Percentiles rank a stretch among this genome's conserved stretches.
phyloP scores from a whole-genome alignment of 2,113 vertebrate genomes.

The Argyrosomus japonicus region DNA sequence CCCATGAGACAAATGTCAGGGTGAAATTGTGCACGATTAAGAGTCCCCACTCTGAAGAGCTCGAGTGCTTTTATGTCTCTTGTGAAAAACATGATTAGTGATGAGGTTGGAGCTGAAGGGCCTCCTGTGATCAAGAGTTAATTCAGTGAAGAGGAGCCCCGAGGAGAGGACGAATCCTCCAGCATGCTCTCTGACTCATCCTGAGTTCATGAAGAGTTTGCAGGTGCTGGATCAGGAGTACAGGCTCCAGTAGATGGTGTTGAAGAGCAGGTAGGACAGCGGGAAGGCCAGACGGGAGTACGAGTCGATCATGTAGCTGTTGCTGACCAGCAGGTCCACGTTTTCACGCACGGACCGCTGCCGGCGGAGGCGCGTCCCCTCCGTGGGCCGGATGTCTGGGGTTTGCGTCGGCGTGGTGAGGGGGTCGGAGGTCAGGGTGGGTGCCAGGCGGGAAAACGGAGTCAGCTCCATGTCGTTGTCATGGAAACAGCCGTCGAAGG shows the following conservation, averaged over 20 bases:
- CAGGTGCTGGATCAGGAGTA: conserved; percentile 82
- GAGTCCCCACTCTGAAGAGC: background rate
- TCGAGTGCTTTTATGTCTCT: conserved; percentile 22
- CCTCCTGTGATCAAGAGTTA: background rate
- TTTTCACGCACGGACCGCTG: conserved; percentile 85
- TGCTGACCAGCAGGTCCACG: conserved; percentile 89
- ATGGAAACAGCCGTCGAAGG: conserved; percentile 91
- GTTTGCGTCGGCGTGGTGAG: conserved; percentile 35
- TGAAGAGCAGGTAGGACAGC: conserved; percentile 91
- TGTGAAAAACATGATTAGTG: background rate
- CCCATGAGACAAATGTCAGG: background rate
- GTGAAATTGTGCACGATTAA: background rate
- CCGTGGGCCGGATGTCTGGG: conserved; percentile 59
- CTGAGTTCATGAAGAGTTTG: background rate
- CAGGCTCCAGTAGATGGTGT: conserved; percentile 93
- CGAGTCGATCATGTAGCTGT: conserved; percentile 93
- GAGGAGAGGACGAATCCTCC: background rate
- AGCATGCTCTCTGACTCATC: background rate
- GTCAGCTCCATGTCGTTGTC: conserved; percentile 87
- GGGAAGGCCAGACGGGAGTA: conserved; percentile 94
- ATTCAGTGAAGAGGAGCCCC: background rate
- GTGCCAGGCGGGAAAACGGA: conserved; percentile 64
- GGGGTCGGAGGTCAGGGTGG: conserved; percentile 65
- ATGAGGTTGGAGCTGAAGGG: background rate
- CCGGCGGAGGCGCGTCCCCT: conserved; percentile 81